Evolutionary conservation across 2,888 invertebrate genomes (phyloP).

Genomic region (Aspidiotus rigidus): DNA sequence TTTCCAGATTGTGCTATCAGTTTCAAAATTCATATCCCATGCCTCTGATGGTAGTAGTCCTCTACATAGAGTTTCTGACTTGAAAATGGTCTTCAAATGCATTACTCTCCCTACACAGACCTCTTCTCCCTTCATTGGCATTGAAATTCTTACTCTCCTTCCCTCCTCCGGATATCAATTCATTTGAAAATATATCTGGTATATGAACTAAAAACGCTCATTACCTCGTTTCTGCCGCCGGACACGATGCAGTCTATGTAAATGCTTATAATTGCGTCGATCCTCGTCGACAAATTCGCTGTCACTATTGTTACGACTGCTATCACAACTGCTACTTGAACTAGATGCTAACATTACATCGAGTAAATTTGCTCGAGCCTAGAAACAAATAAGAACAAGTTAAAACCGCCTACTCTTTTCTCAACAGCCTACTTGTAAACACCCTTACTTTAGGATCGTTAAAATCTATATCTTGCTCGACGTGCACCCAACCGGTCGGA

Average conservation of each 20-base stretch:
- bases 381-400: slow-evolving; percentile 36
- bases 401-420: too few relatives aligned
- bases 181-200: not conserved
- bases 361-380: slow-evolving; percentile 65
- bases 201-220: not conserved
- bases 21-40: too few relatives aligned
- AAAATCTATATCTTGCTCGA: slow-evolving; percentile 66
- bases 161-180: not conserved
- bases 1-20: too few relatives aligned
- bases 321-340: slow-evolving; percentile 57
- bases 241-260: slow-evolving; percentile 58
- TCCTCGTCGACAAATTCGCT: slow-evolving; percentile 41
- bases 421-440: too few relatives aligned
- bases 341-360: slow-evolving; percentile 70
- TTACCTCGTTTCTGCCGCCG: slow-evolving; percentile 68
- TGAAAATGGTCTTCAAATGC: too few relatives aligned
- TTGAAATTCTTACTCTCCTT: too few relatives aligned
- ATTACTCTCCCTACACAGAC: too few relatives aligned
- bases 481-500: slow-evolving; percentile 70
- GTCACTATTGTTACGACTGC: slow-evolving; percentile 47
- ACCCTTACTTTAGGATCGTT: slow-evolving; percentile 62
- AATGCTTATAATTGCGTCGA: slow-evolving; percentile 51
- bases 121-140: too few relatives aligned
- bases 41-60: too few relatives aligned
- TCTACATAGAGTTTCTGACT: too few relatives aligned